A percentile compares a stretch with the other conserved stretches of the same genome.
Conservation (phyloP, 2,888 invertebrate genomes). For the Agonopterix arenella region DNA sequence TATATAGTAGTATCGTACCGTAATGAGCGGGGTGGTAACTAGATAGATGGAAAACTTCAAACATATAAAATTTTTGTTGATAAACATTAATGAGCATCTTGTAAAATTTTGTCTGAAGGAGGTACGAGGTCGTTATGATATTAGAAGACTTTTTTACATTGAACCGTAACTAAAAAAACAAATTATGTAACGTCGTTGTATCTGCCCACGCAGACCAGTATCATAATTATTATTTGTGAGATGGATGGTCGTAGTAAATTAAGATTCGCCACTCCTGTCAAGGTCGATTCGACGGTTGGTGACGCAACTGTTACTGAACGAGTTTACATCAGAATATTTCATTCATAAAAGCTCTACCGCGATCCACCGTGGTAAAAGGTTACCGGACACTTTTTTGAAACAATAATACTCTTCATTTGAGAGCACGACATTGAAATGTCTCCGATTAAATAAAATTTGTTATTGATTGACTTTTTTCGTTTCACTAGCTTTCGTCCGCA, state of each 20-base stretch:
- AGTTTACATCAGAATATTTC: constrained; percentile 48
- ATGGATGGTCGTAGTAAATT: constrained; percentile 17
- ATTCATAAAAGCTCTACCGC: constrained; percentile 46
- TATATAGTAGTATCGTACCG: no score
- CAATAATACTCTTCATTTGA: no score
- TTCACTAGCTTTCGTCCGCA: no score
- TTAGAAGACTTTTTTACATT: neutral
- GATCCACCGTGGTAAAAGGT: constrained; percentile 19
- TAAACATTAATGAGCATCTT: no score
- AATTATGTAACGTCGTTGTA: neutral
- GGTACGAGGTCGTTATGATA: neutral
- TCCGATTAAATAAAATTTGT: no score
- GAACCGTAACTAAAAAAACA: no score
- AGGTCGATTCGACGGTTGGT: constrained; percentile 45
- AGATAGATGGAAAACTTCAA: no score
- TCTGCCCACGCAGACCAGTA: constrained; percentile 18
- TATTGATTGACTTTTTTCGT: no score
- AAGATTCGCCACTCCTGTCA: constrained; percentile 42
- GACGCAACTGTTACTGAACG: constrained; percentile 56
- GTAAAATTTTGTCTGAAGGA: no score
- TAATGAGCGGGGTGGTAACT: no score
- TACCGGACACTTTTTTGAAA: constrained; percentile 1
- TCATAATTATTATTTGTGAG: constrained; percentile 14
- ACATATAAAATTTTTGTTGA: no score
- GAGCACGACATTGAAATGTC: no score